Percentiles rank a stretch among this genome's conserved stretches.
These are phyloP conservation scores for Melospiza melodia DNA, from an alignment of 2,113 vertebrate species.

Conservation along the genomic window DNA sequence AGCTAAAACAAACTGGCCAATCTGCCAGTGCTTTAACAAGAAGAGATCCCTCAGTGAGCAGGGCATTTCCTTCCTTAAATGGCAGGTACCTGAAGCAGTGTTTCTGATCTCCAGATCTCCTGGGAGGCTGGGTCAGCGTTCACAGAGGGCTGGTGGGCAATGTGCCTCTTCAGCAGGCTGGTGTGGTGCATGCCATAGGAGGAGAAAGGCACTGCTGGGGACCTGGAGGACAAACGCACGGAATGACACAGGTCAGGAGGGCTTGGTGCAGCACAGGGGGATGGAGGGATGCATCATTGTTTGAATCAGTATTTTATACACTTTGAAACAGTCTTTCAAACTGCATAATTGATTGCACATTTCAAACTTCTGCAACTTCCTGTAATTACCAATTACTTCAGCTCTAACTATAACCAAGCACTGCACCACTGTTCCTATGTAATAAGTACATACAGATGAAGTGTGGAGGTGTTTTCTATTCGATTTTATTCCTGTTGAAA, in stretches of 20 bases:
- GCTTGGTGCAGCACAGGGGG: not conserved
- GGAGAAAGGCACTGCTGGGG: slow-evolving; percentile 82
- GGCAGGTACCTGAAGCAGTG: slow-evolving; percentile 80
- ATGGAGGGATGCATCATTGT: not conserved
- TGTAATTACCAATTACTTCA: not conserved
- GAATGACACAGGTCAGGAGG: not conserved
- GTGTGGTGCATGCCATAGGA: slow-evolving; percentile 89
- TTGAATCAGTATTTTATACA: not conserved
- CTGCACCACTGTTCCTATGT: not conserved
- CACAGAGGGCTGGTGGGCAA: slow-evolving; percentile 92
- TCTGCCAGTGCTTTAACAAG: not conserved
- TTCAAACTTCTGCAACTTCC: not conserved
- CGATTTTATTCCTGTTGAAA: no score
- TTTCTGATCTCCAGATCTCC: slow-evolving; percentile 97
- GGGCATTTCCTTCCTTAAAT: not conserved
- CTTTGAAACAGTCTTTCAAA: not conserved
- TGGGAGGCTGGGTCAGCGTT: slow-evolving; percentile 94
- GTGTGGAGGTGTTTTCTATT: not conserved
- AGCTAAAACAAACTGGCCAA: not conserved
- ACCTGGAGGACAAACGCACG: slow-evolving; percentile 25
- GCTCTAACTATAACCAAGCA: not conserved
- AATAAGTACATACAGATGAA: not conserved
- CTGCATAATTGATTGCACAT: not conserved
- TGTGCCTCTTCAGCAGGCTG: slow-evolving; percentile 90
- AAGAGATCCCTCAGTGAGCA: not conserved